Base-by-base conservation (phyloP, 2,888 invertebrate genomes). In the Dryococelus australis region DNA sequence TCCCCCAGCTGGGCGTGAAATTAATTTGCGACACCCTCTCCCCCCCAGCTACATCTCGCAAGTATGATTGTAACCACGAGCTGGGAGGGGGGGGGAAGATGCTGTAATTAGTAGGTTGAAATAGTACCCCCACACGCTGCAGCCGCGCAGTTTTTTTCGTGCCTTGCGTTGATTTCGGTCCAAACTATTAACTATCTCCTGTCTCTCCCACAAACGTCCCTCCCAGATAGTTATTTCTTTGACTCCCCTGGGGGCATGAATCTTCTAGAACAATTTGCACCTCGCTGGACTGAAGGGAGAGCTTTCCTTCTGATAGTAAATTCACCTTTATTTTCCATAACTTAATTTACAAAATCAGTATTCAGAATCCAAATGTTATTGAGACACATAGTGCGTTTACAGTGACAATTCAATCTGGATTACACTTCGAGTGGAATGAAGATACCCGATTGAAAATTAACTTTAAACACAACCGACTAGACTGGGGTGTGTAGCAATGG, bases 41-140 rank as follows among this genome's bases (percentile, higher is more conserved):
- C n/a, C 20, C 10, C 65, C 65, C n/a, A 9, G 35, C 35, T 35
- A 35, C 35, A 35, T 9, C 65, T 1, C 24, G 24, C 65, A n/a
- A 65, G 65, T 65, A 8, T 65, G 65, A 65, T 65, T 65, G 65
- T 65, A 65, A 24, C 65, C 65, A 65, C 65, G 1, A 65, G 65
- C 65, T 65, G 24, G 24, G 24, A 24, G 65, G 16, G 1, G 20
- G 24, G 24, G 24, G 65, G 65, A 16, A 0, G 20, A 65, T 65
- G 65, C 65, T 65, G 65, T 65, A 65, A 65, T 65, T 65, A 65
- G 65, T 65, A n/a, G 65, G 65, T 65, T 65, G 65, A 65, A 65
- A 65, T n/a, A 65, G 65, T 65, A 65, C 65, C 65, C 65, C 65
- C 65, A 24, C 24, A 1, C 12, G 65, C n/a, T 65, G 16, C 65